Evolutionary conservation across 2,113 vertebrate species (phyloP), one percentile per base, ranked within the genome.

Genomic region (Leptosomus discolor): DNA sequence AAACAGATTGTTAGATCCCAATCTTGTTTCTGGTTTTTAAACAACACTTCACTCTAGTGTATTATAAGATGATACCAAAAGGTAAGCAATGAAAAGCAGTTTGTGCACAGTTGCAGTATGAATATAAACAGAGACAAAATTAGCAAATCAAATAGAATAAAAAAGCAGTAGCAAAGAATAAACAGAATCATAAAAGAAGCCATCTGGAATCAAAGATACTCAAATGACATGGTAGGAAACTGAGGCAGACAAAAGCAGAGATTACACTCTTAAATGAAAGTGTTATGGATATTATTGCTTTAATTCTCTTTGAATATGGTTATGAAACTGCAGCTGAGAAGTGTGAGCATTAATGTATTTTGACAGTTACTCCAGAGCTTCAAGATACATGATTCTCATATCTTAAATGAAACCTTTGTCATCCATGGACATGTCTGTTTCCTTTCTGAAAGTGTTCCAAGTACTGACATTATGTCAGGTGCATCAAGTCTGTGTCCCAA

Each of bases 81-180:
- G 91, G 89, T 96, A 97, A 89, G 86, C 84, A 87, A 57, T 91
- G 86, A 91, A 91, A 95, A 95, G 57, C 71, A 30, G 27, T 92
- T 92, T 94, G 86, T 96, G 94, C 94, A 83, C 80, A 82, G 90
- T 91, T 86, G 85, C 86, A 68, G 69, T 36, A 60, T 65, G 89
- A 90, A 92, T 91, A 94, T 91, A 94, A 92, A 92, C 84, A 92
- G 76, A 90, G 65, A 61, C 61, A 87, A 78, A 97, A 96, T 94
- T 94, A 95, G 86, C 86, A 96, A 97, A 97, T 97, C 96, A 97
- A 97, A 95, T 91, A 76, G 92, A 95, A 97, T 91, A 85, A 91
- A 96, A 89, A 95, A 97, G 50, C 77, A 91, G 45, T 36, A 81
- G 65, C 57, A 94, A 83, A 82, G 91, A 92, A 90, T 95, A 95